phyloP scores from a whole-genome alignment of 2,888 invertebrate genomes.

The Ptychoptera albimana region DNA sequence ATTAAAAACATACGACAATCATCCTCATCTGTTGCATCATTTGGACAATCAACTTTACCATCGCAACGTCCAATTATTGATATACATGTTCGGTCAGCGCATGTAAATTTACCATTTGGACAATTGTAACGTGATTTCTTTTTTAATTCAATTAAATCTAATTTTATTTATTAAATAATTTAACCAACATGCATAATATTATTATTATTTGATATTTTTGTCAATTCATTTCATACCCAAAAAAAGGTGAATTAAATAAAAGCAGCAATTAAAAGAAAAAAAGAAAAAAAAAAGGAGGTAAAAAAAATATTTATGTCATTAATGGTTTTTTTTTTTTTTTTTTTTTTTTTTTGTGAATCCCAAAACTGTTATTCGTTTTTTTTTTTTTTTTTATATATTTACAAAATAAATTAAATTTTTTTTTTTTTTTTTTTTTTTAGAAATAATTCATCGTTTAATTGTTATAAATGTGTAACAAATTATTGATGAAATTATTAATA shows the following conservation, averaged over 20 bases:
- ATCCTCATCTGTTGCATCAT: constrained; percentile 45
- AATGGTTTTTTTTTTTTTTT: too few species aligned
- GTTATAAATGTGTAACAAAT: too few species aligned
- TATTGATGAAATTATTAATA: too few species aligned
- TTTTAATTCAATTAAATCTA: constrained; percentile 7
- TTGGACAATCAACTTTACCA: constrained; percentile 52
- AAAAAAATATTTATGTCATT: too few species aligned
- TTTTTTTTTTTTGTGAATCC: too few species aligned
- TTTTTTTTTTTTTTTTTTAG: constrained; percentile 34
- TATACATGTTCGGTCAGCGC: constrained; percentile 58
- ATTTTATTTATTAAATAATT: constrained; percentile 17
- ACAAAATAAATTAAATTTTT: background rate
- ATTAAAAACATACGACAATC: constrained; percentile 43
- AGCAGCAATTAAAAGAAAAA: too few species aligned
- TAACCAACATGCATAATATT: background rate
- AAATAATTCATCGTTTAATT: too few species aligned
- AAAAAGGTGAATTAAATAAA: too few species aligned
- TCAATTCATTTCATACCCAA: background rate
- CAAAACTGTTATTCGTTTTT: background rate
- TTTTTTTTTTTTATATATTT: too few species aligned
- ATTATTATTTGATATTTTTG: constrained; percentile 1
- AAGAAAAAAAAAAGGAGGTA: too few species aligned
- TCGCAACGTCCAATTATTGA: constrained; percentile 53
- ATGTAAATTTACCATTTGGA: constrained; percentile 45
- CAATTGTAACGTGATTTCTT: constrained; percentile 25